phyloP scores from a whole-genome alignment of 2,113 vertebrate species.

The Pogona vitticeps region DNA sequence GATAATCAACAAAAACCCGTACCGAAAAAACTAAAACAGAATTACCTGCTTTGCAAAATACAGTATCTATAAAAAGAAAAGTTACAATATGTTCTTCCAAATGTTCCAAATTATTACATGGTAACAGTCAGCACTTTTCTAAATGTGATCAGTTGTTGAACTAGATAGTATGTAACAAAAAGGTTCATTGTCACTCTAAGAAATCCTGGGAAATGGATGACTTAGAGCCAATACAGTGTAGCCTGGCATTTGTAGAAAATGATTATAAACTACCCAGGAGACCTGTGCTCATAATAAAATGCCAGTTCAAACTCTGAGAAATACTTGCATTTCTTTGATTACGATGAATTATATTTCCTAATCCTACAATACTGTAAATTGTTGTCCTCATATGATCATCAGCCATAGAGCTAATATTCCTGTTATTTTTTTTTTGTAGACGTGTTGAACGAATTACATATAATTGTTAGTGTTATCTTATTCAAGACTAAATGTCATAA shows the following conservation, averaged over 20 bases:
- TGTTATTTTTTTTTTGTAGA: conserved; percentile 11
- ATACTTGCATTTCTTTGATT: background rate
- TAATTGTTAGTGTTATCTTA: background rate
- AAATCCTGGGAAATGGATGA: background rate
- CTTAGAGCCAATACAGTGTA: background rate
- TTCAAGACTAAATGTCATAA: conserved; percentile 17
- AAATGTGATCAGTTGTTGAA: background rate
- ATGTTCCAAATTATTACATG: background rate
- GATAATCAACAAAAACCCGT: no score
- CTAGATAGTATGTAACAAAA: background rate
- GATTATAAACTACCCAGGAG: background rate
- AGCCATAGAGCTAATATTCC: background rate
- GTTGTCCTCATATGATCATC: background rate
- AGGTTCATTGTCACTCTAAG: background rate
- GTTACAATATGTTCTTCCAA: background rate
- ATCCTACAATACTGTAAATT: background rate
- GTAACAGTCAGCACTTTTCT: background rate
- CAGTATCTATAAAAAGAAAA: background rate
- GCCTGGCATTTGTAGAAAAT: background rate
- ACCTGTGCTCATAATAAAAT: background rate
- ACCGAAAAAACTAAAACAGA: no score
- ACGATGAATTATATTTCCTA: background rate
- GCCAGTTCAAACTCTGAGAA: background rate
- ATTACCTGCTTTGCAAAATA: background rate
- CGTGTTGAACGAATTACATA: background rate